Evolutionary conservation across 2,888 invertebrate genomes (phyloP).

Genomic region (Drosophila atroscutellata): DNA sequence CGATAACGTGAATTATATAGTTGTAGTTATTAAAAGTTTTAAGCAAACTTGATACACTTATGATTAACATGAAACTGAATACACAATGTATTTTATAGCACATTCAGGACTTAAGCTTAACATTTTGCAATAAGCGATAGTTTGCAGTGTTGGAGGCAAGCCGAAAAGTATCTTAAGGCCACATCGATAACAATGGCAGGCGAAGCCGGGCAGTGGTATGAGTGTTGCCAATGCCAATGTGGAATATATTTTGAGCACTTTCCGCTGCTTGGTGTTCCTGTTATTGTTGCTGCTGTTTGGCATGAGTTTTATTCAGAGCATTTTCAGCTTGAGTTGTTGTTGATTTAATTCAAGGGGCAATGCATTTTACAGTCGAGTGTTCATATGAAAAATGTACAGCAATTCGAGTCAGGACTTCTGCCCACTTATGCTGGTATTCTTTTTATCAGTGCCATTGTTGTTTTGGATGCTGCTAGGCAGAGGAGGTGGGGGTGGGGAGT

Average conservation of each 20-base stretch:
- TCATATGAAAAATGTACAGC: slow-evolving; percentile 73
- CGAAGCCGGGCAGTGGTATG: slow-evolving; percentile 9
- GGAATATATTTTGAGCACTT: slow-evolving; percentile 48
- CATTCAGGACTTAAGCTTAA: not conserved
- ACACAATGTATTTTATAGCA: not conserved
- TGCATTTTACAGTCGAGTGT: slow-evolving; percentile 76
- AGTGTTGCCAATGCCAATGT: slow-evolving; percentile 36
- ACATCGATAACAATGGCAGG: slow-evolving; percentile 34
- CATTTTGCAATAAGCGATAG: too few species aligned
- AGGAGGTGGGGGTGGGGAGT: not conserved
- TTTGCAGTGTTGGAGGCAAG: not conserved
- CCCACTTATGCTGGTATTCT: slow-evolving; percentile 64
- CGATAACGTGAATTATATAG: not conserved
- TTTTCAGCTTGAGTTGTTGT: slow-evolving; percentile 74
- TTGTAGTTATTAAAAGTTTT: too few species aligned
- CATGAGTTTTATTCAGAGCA: slow-evolving; percentile 22
- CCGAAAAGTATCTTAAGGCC: slow-evolving; percentile 14
- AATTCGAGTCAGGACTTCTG: slow-evolving; percentile 56
- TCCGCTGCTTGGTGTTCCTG: slow-evolving; percentile 22
- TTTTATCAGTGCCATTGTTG: slow-evolving; percentile 60
- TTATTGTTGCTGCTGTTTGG: slow-evolving; percentile 30
- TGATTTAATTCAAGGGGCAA: slow-evolving; percentile 80
- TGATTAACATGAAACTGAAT: not conserved
- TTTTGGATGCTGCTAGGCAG: slow-evolving; percentile 6
- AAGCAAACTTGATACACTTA: not conserved